Evolutionary conservation across 2,797 vertebrate species (phyloP), one percentile per base, ranked within the genome.

Genomic region (Cheirogaleus major): DNA sequence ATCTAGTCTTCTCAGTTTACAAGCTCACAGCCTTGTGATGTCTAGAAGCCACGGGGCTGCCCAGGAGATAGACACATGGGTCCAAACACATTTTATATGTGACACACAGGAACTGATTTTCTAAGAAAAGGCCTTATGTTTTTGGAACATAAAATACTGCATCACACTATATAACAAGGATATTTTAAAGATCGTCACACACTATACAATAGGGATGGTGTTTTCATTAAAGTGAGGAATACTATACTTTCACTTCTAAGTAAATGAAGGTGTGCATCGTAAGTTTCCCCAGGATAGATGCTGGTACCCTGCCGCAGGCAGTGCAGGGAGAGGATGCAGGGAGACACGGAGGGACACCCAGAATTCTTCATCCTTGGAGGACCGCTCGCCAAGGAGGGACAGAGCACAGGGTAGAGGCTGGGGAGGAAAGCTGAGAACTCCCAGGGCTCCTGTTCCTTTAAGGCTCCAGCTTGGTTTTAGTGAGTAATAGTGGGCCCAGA

Each of bases 391-490:
- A 27, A 11, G 7, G 32, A 83, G 38, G 59, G 25, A 82, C 14
- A n/a, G 32, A 32, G 12, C n/a, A 6, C 0, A 10, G n/a, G 38
- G 45, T 25, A 17, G 23, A 80, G 45, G 8, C 6, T 0, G 0
- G 18, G 8, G 7, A 52, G 22, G 18, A 35, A 14, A 17, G 17
- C 30, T 10, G 14, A 63, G 23, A 35, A 18, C 9, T 27, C 1
- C 45, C 14, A 12, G 22, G 27, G 13, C 23, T n/a, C 69, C 84
- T 95, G 70, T 63, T 67, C n/a, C 86, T 92, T 73, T 95, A 92
- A 97, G 92, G 15, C 3, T 69, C n/a, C 65, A 14, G 70, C 14
- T 18, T 43, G 35, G 4, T 72, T 57, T 79, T n/a, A 48, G 48
- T 78, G 88, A 95, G 72, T 72, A 80, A 92, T 14, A 65, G 45